Percentiles rank a stretch among this genome's conserved stretches.
These are phyloP conservation scores for Drepanosiphum platanoidis DNA, from an alignment of 2,888 invertebrate species.

Conservation along the genomic window DNA sequence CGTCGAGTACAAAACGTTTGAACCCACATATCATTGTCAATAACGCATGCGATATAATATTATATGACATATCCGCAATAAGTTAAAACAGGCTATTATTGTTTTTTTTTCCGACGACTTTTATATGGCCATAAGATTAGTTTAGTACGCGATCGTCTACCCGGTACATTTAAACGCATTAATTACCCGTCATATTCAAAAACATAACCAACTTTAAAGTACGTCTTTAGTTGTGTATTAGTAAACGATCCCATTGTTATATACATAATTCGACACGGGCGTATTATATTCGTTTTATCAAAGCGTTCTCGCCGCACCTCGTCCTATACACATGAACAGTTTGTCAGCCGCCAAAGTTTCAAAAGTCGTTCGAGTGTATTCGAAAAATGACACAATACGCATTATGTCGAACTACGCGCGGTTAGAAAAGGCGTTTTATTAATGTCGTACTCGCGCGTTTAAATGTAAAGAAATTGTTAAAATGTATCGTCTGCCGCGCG, in stretches of 20 bases:
- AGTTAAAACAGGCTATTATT: background rate
- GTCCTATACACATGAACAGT: background rate
- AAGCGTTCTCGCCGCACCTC: background rate
- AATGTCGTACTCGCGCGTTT: background rate
- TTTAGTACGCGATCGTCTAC: no score
- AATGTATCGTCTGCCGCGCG: background rate
- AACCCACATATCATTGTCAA: no score
- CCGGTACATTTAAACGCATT: background rate
- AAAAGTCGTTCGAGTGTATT: slow-evolving; percentile 1
- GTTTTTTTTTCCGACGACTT: no score
- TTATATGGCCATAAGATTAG: no score
- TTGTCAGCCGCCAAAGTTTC: slow-evolving; percentile 27
- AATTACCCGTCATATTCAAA: background rate
- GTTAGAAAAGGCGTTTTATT: background rate
- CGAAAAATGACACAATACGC: slow-evolving; percentile 23
- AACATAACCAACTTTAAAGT: background rate
- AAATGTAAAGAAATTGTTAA: background rate
- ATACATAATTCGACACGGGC: background rate
- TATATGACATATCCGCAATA: background rate
- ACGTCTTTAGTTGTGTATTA: background rate
- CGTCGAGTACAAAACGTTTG: background rate
- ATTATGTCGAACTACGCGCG: background rate
- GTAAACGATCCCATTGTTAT: background rate
- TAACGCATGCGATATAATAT: no score
- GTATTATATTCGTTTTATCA: background rate